Percentiles rank a stretch among this genome's conserved stretches.
Evolutionary conservation across 2,113 vertebrate species (phyloP).

Genomic region (Formicarius rufipectus): DNA sequence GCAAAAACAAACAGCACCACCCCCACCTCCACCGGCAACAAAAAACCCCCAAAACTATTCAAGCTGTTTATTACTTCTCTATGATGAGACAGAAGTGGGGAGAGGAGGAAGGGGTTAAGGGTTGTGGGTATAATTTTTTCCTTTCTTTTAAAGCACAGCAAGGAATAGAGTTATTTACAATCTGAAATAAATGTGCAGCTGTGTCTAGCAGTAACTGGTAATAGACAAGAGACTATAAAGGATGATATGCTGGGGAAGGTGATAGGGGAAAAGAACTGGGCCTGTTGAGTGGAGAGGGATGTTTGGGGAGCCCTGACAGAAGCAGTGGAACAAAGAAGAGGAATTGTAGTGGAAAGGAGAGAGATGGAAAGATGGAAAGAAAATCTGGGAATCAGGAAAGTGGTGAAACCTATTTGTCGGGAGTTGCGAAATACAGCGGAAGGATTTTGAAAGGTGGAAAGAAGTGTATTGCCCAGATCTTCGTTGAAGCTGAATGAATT

Average conservation of each 20-base stretch:
- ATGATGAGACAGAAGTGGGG: neutral
- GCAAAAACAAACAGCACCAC: neutral
- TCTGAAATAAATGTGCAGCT: neutral
- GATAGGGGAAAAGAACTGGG: neutral
- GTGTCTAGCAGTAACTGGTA: neutral
- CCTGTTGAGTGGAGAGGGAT: neutral
- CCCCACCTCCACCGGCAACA: neutral
- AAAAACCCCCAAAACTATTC: neutral
- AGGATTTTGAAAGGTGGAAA: too few relatives aligned
- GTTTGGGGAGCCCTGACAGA: neutral
- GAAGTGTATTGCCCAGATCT: too few relatives aligned
- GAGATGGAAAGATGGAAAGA: neutral
- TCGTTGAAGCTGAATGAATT: too few relatives aligned
- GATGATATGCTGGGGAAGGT: neutral
- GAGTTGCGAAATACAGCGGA: too few relatives aligned
- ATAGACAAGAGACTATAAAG: neutral
- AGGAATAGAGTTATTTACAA: neutral
- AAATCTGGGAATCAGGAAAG: neutral
- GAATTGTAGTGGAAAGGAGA: neutral
- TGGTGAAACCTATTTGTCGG: neutral
- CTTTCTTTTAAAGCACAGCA: neutral
- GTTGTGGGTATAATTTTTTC: accelerated
- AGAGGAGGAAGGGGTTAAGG: neutral
- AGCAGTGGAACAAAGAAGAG: neutral
- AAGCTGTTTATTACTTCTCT: neutral